These are phyloP conservation scores for Lateolabrax maculatus DNA, from an alignment of 2,797 vertebrate species.

Conservation along the genomic window DNA sequence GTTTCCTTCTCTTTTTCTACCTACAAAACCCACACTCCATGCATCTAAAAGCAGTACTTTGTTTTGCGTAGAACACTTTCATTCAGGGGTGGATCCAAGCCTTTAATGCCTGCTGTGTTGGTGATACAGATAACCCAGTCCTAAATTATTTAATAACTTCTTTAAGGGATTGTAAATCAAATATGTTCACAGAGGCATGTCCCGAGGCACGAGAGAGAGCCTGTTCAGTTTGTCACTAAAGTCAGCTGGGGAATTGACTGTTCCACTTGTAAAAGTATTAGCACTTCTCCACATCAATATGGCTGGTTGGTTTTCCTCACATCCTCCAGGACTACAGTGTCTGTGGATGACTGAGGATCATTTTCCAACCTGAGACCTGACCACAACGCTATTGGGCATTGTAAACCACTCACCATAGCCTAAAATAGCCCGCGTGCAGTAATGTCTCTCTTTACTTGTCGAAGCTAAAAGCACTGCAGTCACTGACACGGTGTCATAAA, in stretches of 20 bases:
- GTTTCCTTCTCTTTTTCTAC: slow-evolving; percentile 42
- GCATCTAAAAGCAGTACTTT: slow-evolving; percentile 55
- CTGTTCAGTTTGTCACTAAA: slow-evolving; percentile 74
- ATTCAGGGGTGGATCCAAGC: slow-evolving; percentile 40
- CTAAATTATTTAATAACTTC: slow-evolving; percentile 80
- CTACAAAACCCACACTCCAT: slow-evolving; percentile 30
- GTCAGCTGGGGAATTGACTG: slow-evolving; percentile 76
- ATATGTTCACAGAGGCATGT: slow-evolving; percentile 71
- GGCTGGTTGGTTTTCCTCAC: slow-evolving; percentile 73
- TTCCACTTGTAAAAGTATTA: slow-evolving; percentile 79
- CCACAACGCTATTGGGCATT: slow-evolving; percentile 82
- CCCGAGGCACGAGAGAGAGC: slow-evolving; percentile 68
- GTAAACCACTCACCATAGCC: slow-evolving; percentile 80
- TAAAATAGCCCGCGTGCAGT: slow-evolving; percentile 77
- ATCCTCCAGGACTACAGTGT: slow-evolving; percentile 73
- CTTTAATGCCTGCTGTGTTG: slow-evolving; percentile 44
- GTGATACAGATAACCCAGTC: slow-evolving; percentile 66
- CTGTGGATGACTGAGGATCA: slow-evolving; percentile 78
- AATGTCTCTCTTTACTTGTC: slow-evolving; percentile 74
- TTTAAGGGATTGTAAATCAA: slow-evolving; percentile 80
- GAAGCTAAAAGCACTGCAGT: slow-evolving; percentile 64
- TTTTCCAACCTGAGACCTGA: slow-evolving; percentile 82
- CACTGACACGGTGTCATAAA: slow-evolving; percentile 70
- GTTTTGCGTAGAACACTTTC: slow-evolving; percentile 57
- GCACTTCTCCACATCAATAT: slow-evolving; percentile 77